A percentile compares a stretch with the other conserved stretches of the same genome.
phyloP scores from a whole-genome alignment of 2,888 invertebrate genomes.

The Colletes collaris region DNA sequence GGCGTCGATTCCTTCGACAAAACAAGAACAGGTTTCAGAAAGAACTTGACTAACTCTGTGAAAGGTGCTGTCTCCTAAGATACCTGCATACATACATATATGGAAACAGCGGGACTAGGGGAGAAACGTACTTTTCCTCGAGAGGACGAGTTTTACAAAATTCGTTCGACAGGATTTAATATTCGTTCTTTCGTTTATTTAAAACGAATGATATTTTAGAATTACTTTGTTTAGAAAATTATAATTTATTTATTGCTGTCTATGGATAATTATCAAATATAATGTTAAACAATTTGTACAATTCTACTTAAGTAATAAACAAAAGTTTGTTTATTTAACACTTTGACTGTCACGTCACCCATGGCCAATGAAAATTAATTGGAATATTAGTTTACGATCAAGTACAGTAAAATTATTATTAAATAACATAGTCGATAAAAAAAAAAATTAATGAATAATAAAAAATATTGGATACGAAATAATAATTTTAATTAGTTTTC shows the following conservation, averaged over 20 bases:
- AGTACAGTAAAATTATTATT: no score
- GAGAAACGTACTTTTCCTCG: conserved; percentile 22
- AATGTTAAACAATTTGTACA: not conserved
- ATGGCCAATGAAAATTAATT: no score
- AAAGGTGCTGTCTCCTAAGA: conserved; percentile 42
- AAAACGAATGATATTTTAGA: not conserved
- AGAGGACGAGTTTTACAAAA: conserved; percentile 4
- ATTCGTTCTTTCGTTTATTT: not conserved
- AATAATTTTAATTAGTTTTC: no score
- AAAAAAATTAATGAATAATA: no score
- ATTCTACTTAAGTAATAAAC: no score
- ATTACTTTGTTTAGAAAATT: no score
- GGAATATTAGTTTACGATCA: no score
- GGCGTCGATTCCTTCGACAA: conserved; percentile 61
- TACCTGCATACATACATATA: conserved; percentile 28
- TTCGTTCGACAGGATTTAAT: not conserved
- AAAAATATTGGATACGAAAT: no score
- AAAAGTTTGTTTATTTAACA: no score
- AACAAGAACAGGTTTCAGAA: conserved; percentile 68
- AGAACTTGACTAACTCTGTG: conserved; percentile 55
- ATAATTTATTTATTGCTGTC: not conserved
- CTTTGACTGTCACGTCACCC: no score
- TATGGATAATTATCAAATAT: no score
- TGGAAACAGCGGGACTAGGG: not conserved
- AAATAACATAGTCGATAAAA: no score